These are phyloP conservation scores for Ptychadena robeensis DNA, from an alignment of 2,797 vertebrate genomes.

Conservation along the genomic window DNA sequence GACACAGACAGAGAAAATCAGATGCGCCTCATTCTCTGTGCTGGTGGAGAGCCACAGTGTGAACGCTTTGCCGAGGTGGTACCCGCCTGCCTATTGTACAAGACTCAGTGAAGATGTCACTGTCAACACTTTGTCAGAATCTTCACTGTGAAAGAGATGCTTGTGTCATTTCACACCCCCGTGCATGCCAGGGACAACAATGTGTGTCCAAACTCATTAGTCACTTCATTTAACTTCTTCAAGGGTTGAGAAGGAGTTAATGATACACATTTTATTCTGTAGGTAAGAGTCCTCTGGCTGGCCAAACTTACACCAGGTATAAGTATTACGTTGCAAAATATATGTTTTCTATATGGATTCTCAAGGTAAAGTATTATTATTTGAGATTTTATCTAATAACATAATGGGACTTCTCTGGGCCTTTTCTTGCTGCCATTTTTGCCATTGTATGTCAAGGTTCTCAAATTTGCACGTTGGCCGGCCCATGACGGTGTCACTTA, in stretches of 20 bases:
- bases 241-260: slow-evolving; percentile 54
- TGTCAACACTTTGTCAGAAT: slow-evolving; percentile 60
- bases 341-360: too few species aligned
- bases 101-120: slow-evolving; percentile 57
- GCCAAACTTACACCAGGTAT: background rate
- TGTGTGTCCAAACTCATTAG: slow-evolving; percentile 58
- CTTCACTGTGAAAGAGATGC: slow-evolving; percentile 46
- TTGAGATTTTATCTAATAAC: too few species aligned
- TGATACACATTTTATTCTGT: slow-evolving; percentile 24
- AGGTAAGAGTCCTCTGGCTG: background rate
- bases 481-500: too few species aligned
- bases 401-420: too few species aligned
- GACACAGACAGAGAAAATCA: slow-evolving; percentile 12
- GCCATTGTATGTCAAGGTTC: too few species aligned
- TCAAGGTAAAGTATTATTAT: too few species aligned
- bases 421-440: too few species aligned
- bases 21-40: background rate
- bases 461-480: too few species aligned
- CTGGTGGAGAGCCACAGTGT: slow-evolving; percentile 6
- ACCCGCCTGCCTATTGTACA: slow-evolving; percentile 28
- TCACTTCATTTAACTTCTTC: slow-evolving; percentile 48
- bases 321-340: too few species aligned
- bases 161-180: slow-evolving; percentile 55
- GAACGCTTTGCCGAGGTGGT: slow-evolving; percentile 37
- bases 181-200: slow-evolving; percentile 50